Evolutionary conservation across 1,140 invertebrate species (phyloP), one percentile per base, ranked within the genome.

Genomic region (Bombus pyrosoma): DNA sequence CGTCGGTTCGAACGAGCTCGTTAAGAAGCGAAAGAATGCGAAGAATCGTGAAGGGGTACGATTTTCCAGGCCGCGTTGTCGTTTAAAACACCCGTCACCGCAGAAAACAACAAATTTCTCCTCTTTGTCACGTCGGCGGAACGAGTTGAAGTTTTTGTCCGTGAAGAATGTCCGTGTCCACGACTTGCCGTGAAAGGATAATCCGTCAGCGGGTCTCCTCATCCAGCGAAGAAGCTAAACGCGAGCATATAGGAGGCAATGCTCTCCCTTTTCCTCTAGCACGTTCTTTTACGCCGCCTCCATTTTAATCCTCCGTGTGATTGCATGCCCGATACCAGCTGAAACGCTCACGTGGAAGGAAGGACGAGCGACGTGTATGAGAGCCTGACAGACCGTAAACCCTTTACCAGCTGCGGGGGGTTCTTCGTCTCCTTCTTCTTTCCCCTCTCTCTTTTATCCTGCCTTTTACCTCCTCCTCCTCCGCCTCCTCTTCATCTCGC

Each of bases 221-320:
- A 78, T 84, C 89, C 88, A 76, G 83, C 82, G 83, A 41, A 92
- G 86, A 91, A 93, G 92, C 93, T 93, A 93, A 94, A 94, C 93
- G 90, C 93, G 93, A 93, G 92, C 91, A 90, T 89, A 90, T 87
- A 84, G 81, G 81, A 91, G 89, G 86, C 80, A 71, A 84, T 88
- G 81, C 87, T 83, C 83, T 85, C 84, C 82, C 86, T 83, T 88
- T 89, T 89, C 87, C 87, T 74, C 82, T 75, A 78, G 76, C 83
- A 39, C 68, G 85, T 85, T 89, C 82, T 88, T 86, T 87, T 88
- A 83, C 83, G 90, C 92, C 90, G 85, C 83, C 90, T 92, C 90
- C 90, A 90, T 91, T 91, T 94, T 95, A 95, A 94, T 94, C 94
- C 93, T 91, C 91, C 92, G 91, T 93, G 92, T 93, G 94, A 94